These are phyloP conservation scores for Enteromius mattozi DNA, from an alignment of 2,797 vertebrate genomes.

Conservation along the genomic window DNA sequence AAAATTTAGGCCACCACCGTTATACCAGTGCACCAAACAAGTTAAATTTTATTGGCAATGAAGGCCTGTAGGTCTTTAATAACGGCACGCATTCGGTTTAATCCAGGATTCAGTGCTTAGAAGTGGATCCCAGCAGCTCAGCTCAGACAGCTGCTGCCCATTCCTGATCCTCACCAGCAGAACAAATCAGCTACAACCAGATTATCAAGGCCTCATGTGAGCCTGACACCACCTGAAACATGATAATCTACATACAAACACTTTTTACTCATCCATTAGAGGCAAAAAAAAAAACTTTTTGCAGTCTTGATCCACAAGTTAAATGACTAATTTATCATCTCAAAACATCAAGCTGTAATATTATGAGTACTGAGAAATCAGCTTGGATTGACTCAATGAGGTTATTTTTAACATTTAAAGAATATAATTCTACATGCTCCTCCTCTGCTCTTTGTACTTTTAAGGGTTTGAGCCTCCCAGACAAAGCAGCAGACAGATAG, in stretches of 20 bases:
- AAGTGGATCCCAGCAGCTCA: slow-evolving; percentile 66
- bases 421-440: slow-evolving; percentile 13
- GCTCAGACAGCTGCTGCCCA: slow-evolving; percentile 75
- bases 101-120: slow-evolving; percentile 77
- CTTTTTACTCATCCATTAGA: slow-evolving; percentile 23
- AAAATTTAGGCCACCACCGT: background rate
- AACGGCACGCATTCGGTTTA: slow-evolving; percentile 67
- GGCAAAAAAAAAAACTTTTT: background rate
- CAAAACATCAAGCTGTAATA: background rate
- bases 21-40: background rate
- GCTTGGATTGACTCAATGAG: background rate
- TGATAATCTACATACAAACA: slow-evolving; percentile 13
- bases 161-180: slow-evolving; percentile 76
- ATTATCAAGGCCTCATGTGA: slow-evolving; percentile 54
- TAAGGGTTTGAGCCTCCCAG: slow-evolving; percentile 61
- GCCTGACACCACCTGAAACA: slow-evolving; percentile 48
- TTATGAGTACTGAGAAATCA: background rate
- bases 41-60: slow-evolving; percentile 22
- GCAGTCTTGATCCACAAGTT: slow-evolving; percentile 2
- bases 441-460: slow-evolving; percentile 60
- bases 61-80: slow-evolving; percentile 42
- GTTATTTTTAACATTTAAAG: slow-evolving; percentile 43
- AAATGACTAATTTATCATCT: background rate
- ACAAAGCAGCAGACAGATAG: slow-evolving; percentile 65
- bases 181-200: slow-evolving; percentile 65